Evolutionary conservation across 1,140 invertebrate species (phyloP), one percentile per base, ranked within the genome.

Genomic region (Pogonomyrmex californicus): DNA sequence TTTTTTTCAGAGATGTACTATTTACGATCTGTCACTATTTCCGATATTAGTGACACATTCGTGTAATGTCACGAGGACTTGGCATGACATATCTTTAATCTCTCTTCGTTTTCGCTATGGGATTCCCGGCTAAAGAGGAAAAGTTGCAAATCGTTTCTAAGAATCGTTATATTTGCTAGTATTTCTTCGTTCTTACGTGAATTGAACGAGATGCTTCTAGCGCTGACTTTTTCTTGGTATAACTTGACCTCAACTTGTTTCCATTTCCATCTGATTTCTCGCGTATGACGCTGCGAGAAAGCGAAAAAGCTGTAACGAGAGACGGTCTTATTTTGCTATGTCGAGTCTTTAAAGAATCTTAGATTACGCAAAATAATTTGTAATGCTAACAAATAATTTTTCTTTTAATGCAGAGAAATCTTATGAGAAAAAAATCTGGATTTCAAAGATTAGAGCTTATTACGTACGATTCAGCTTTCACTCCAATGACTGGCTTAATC

Each of bases 261-360:
- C 63, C 3, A 63, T 63, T 63, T 78, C 17, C 30, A 78, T 49
- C 44, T 78, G 9, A 30, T 30, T 76, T 38, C 5, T 58, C 14
- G 4, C 2, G 7, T 71, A 38, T n/a, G 2, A 54, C 6, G 7
- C 33, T 56, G 36, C 5, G 5, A 56, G 17, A 56, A 71, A n/a
- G 14, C 17, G 49, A 10, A 14, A 23, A 14, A 70, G 4, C 33
- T 51, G 7, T 14, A 23, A 10, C n/a, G 17, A 63, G 17, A 63
- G 30, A 17, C 23, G 23, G 23, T 23, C 23, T 23, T 23, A 23
- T 23, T 23, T 23, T 23, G 23, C 23, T 23, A 23, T 23, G 23
- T 23, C 23, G 23, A 23, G 23, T 23, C 23, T 23, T 23, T 23
- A 23, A 23, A 23, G 23, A 23, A 23, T 23, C 23, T 23, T 23